Evolutionary conservation across 2,888 invertebrate genomes (phyloP).

Genomic region (Microctonus brassicae): DNA sequence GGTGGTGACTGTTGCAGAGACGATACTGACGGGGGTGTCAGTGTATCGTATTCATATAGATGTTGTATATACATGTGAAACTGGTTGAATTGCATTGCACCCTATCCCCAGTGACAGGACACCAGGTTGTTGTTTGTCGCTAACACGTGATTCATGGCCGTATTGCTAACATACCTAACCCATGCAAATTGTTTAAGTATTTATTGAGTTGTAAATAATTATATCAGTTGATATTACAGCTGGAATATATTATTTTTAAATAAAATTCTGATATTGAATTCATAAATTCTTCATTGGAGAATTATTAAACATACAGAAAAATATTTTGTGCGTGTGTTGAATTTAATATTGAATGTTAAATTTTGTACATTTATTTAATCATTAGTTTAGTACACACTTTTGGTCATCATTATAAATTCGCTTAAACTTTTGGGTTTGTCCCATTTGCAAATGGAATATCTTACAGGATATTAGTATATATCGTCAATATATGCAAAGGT

Average conservation of each 20-base stretch:
- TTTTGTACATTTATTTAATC: too few relatives aligned
- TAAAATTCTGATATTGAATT: too few relatives aligned
- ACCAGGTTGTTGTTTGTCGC: slow-evolving; percentile 27
- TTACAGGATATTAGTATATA: slow-evolving; percentile 21
- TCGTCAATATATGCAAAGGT: slow-evolving; percentile 35
- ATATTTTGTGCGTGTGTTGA: too few relatives aligned
- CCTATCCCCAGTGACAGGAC: slow-evolving; percentile 7
- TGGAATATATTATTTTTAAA: too few relatives aligned
- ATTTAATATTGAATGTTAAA: too few relatives aligned
- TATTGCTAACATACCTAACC: background rate
- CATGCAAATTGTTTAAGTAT: background rate
- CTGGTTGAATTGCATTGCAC: background rate
- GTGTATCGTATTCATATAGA: background rate
- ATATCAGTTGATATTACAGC: too few relatives aligned
- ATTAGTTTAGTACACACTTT: slow-evolving; percentile 2
- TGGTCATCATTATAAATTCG: background rate
- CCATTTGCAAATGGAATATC: slow-evolving; percentile 39
- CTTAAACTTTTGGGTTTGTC: background rate
- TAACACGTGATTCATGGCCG: slow-evolving; percentile 24
- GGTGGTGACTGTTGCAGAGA: slow-evolving; percentile 5
- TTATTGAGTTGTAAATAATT: background rate
- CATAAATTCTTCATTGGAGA: too few relatives aligned
- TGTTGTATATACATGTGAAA: background rate
- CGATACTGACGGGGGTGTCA: background rate
- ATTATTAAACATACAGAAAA: too few relatives aligned